Evolutionary conservation across 2,888 invertebrate genomes (phyloP), one percentile per base, ranked within the genome.

Genomic region (Rhopalosiphum nymphaeae): DNA sequence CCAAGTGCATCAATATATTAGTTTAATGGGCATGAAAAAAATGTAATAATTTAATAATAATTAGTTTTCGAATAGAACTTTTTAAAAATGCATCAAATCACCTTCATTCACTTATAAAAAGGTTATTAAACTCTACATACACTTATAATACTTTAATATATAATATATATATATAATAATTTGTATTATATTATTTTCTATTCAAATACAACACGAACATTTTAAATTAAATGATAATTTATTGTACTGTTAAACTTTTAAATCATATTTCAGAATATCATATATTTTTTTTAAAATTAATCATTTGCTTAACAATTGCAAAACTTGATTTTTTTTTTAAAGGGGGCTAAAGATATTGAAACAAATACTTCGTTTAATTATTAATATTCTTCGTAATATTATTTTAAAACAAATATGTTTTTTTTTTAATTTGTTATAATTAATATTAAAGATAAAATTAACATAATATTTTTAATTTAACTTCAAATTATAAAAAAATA

Each of bases 1-100:
- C 46, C 61, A 61, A 67, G 49, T 78, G 90, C 49, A 90, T 49
- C 25, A 78, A 26, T 90, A 67, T 67, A 90, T 46, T 21, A 26
- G 67, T 46, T 44, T 46, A 67, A 90, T 90, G 90, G 11, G 36
- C 21, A 44, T 46, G 36, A n/a, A 67, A n/a, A n/a, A 67, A 67
- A 49, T 67, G 9, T n/a, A 42, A 61, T 61, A 44, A 89, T 42
- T 57, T 42, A 26, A 44, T 61, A 44, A 44, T 29, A 46, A 89
- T 89, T 61, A 89, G 44, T 87, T 46, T 87, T 49, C n/a, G 16
- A 49, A 49, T 46, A 42, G 13, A 44, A 49, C 16, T 46, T 86
- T 86, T 49, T 87, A 44, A 26, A 53, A 53, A 11, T 29, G 29
- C 61, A 10, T 61, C 29, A 29, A 61, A 61, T 29, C 67, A 67